Conservation (phyloP, 2,888 invertebrate genomes). For the Incurvaria masculella region DNA sequence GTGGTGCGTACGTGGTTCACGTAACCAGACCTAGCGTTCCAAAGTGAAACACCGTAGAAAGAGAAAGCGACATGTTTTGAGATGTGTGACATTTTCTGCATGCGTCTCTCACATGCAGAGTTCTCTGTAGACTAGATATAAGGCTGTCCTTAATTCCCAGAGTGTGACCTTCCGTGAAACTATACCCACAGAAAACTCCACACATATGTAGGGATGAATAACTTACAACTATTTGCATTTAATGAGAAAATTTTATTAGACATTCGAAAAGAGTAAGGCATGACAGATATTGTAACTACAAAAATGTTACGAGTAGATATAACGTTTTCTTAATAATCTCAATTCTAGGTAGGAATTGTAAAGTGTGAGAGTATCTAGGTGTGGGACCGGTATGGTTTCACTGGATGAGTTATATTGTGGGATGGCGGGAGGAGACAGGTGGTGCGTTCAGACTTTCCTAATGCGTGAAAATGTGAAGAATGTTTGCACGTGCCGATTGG, state of each 20-base stretch:
- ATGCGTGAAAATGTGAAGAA: too few relatives aligned
- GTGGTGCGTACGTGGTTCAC: not conserved
- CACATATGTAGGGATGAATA: not conserved
- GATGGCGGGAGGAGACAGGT: slow-evolving; percentile 33
- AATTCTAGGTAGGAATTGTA: too few relatives aligned
- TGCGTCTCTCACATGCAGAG: not conserved
- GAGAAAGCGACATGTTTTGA: not conserved
- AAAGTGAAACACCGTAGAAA: not conserved
- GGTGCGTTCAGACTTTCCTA: slow-evolving; percentile 31
- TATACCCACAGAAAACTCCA: not conserved
- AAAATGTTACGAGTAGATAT: not conserved
- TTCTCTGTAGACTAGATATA: not conserved
- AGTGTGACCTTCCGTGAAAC: not conserved
- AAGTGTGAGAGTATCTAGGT: not conserved
- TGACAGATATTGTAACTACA: not conserved
- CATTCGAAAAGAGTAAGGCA: not conserved
- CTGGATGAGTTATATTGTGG: slow-evolving; percentile 34
- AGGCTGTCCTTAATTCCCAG: not conserved
- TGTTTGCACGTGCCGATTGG: not conserved
- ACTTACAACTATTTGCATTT: not conserved
- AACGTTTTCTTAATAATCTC: too few relatives aligned
- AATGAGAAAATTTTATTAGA: not conserved
- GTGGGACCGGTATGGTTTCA: slow-evolving; percentile 31
- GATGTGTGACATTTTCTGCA: not conserved
- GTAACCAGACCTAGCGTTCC: not conserved